Base-by-base conservation (phyloP, 2,113 vertebrate species). In the Pteropus alecto region DNA sequence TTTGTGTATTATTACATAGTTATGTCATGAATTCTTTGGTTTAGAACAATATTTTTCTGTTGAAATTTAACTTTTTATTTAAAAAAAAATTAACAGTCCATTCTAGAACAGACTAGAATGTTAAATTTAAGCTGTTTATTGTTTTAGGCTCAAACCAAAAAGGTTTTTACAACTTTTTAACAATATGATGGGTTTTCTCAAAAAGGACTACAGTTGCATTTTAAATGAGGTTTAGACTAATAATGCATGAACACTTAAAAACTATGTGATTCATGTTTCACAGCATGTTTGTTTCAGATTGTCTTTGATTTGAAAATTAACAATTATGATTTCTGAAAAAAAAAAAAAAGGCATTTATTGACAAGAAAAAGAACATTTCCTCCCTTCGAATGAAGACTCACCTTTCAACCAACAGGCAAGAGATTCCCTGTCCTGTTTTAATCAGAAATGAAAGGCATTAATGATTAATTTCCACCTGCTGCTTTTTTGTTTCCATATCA, bases 221-320 rank as follows among this genome's bases (percentile, higher is more conserved):
- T 87, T 88, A 94, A 97, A 60, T 58, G 10, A 89, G 30, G 21
- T 85, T 96, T 51, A 77, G 7, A 74, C 21, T 86, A 88, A 90
- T 35, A 35, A 76, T 30, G 26, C 58, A 77, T 11, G n/a, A 85
- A 78, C 18, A 83, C 41, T 87, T 87, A 85, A 94, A 93, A 93
- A 81, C 13, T 33, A 3, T 30, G 3, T 82, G 48, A 92, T 54
- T 82, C 58, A 91, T 85, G 58, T 89, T 96, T 96, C 77, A 95
- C 84, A 90, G 43, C 7, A 51, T 43, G 41, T 76, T 90, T 54
- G 70, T 73, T 92, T 95, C 33, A 76, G 68, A 74, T 30, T 77
- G 35, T 26, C n/a, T 96, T 77, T 76, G n/a, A 19, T 74, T 95
- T 95, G 30, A 97, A 95, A 96, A 92, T 51, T 58, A 92, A 93